These are phyloP conservation scores for Thymelicus acteon DNA, from an alignment of 2,888 invertebrate species.

Conservation along the genomic window DNA sequence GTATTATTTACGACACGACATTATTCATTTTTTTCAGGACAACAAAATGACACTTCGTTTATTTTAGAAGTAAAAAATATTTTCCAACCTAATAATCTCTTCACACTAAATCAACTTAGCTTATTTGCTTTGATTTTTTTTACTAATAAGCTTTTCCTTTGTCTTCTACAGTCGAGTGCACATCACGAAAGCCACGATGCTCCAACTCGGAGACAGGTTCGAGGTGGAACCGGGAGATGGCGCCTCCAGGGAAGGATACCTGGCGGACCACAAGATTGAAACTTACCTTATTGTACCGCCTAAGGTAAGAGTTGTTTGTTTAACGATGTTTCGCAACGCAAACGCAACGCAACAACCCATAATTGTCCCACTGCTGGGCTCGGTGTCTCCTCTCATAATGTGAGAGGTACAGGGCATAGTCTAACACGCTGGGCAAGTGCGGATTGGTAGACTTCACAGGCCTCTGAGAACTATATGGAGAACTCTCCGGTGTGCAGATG, in stretches of 20 bases:
- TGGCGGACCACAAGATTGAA: constrained; percentile 95
- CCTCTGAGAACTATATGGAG: too few species aligned
- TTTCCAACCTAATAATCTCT: too few species aligned
- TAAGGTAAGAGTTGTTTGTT: constrained; percentile 82
- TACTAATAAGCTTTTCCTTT: background rate
- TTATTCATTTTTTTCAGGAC: background rate
- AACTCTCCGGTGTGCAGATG: too few species aligned
- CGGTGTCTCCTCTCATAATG: too few species aligned
- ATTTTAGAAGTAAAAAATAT: background rate
- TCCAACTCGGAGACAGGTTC: constrained; percentile 92
- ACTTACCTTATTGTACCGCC: constrained; percentile 94
- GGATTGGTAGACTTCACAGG: too few species aligned
- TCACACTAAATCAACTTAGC: too few species aligned
- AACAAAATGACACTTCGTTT: background rate
- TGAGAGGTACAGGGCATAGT: too few species aligned
- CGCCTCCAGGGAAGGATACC: constrained; percentile 90
- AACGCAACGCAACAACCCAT: too few species aligned
- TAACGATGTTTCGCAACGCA: too few species aligned
- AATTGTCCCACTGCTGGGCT: too few species aligned
- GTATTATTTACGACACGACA: background rate
- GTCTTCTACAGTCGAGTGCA: constrained; percentile 89
- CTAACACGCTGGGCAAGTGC: too few species aligned
- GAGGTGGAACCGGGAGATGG: constrained; percentile 95
- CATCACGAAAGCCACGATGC: constrained; percentile 93
- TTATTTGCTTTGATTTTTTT: background rate